These are phyloP conservation scores for Disparrhopalites patrizii DNA, from an alignment of 2,888 invertebrate species.

Conservation along the genomic window DNA sequence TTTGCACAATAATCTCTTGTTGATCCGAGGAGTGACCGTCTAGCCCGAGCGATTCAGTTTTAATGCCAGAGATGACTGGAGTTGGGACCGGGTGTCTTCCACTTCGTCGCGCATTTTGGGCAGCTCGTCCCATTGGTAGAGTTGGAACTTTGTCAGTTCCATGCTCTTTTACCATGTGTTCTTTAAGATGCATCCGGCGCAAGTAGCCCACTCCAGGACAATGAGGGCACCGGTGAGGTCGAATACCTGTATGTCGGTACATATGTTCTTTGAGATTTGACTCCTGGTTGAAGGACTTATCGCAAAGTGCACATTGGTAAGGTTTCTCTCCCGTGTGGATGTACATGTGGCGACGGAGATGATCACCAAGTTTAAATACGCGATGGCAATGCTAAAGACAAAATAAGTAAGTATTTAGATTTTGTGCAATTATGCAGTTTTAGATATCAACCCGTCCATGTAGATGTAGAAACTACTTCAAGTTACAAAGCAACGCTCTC, in stretches of 20 bases:
- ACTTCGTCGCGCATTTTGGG: constrained; percentile 32
- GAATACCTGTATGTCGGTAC: constrained; percentile 35
- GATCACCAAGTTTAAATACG: constrained; percentile 34
- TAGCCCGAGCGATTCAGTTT: constrained; percentile 3
- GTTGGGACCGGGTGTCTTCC: constrained; percentile 25
- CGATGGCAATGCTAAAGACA: constrained; percentile 29
- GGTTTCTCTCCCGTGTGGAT: constrained; percentile 38
- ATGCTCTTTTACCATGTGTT: constrained; percentile 37
- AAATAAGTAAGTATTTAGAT: not conserved
- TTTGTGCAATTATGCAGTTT: too few species aligned
- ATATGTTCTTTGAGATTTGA: constrained; percentile 37
- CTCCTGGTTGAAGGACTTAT: constrained; percentile 32
- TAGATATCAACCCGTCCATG: too few species aligned
- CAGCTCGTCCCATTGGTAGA: constrained; percentile 35
- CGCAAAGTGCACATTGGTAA: constrained; percentile 28
- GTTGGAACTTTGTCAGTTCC: constrained; percentile 35
- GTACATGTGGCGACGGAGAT: constrained; percentile 33
- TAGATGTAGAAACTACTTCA: too few species aligned
- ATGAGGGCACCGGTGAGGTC: constrained; percentile 35
- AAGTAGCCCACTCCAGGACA: constrained; percentile 33
- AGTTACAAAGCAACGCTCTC: too few species aligned
- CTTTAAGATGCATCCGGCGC: constrained; percentile 33
- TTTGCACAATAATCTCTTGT: not conserved
- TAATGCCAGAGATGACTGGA: constrained; percentile 10
- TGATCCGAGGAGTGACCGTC: not conserved